These are phyloP conservation scores for Drosophila gunungcola DNA, from an alignment of 1,140 invertebrate genomes.

Conservation along the genomic window DNA sequence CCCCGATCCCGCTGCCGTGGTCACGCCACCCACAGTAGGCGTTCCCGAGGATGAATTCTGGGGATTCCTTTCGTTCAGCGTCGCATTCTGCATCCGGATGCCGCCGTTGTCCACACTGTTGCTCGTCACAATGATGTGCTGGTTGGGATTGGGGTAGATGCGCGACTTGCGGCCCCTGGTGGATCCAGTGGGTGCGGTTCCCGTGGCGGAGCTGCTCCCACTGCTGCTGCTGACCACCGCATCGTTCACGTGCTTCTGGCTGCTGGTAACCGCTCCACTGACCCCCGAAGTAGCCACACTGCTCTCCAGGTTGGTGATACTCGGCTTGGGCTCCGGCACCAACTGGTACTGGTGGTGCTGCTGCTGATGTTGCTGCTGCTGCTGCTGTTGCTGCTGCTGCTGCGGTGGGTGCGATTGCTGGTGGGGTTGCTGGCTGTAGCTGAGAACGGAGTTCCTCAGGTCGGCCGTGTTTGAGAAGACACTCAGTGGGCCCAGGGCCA, in stretches of 20 bases:
- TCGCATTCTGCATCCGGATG: slow-evolving; percentile 75
- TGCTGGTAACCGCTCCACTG: slow-evolving; percentile 31
- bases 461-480: slow-evolving; percentile 81
- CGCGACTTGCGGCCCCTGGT: slow-evolving; percentile 78
- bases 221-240: slow-evolving; percentile 74
- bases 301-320: slow-evolving; percentile 46
- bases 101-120: slow-evolving; percentile 81
- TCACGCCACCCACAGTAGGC: slow-evolving; percentile 1
- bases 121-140: slow-evolving; percentile 80
- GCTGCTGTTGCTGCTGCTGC: slow-evolving; percentile 58
- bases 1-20: slow-evolving; percentile 22
- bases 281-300: slow-evolving; percentile 27
- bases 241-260: slow-evolving; percentile 63
- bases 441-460: slow-evolving; percentile 73
- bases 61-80: slow-evolving; percentile 63
- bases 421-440: slow-evolving; percentile 74
- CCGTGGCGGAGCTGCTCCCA: slow-evolving; percentile 25
- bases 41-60: slow-evolving; percentile 22
- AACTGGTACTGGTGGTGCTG: slow-evolving; percentile 67
- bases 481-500: slow-evolving; percentile 84
- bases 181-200: slow-evolving; percentile 62
- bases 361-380: slow-evolving; percentile 56
- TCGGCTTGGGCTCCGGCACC: slow-evolving; percentile 52
- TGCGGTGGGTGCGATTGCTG: slow-evolving; percentile 62
- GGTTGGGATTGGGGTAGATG: slow-evolving; percentile 81